Conservation (phyloP, 2,113 vertebrate genomes). For the Columba livia region DNA sequence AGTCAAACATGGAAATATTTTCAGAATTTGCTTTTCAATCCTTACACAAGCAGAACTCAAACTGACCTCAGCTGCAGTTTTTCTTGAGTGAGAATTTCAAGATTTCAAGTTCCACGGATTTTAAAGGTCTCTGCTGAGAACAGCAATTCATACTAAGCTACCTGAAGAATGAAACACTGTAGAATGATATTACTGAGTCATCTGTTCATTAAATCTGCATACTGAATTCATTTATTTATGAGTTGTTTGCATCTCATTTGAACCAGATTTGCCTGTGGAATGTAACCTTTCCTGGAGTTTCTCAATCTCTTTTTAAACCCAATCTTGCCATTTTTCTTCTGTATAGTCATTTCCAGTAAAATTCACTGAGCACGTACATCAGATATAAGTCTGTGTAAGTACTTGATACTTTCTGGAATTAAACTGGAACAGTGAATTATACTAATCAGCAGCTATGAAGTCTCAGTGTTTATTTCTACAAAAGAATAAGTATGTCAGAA, state of each 20-base stretch:
- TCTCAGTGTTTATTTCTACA: neutral
- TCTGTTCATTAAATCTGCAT: slow-evolving; percentile 4
- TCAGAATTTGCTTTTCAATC: neutral
- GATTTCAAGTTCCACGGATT: neutral
- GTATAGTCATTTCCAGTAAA: slow-evolving; percentile 11
- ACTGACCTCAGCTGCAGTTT: neutral
- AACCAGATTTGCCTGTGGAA: slow-evolving; percentile 7
- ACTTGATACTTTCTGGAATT: slow-evolving; percentile 6
- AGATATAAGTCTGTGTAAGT: neutral
- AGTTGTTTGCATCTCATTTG: neutral
- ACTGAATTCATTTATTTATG: neutral
- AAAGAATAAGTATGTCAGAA: neutral
- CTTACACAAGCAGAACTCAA: neutral
- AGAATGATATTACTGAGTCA: neutral
- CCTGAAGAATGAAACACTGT: slow-evolving; percentile 13
- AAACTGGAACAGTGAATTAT: neutral
- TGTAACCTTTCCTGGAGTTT: neutral
- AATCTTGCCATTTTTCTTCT: neutral
- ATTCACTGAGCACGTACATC: neutral
- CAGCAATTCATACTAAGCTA: neutral
- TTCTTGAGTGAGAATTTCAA: neutral
- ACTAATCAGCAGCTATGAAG: slow-evolving; percentile 15
- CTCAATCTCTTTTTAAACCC: neutral
- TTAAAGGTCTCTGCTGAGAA: neutral
- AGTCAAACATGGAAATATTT: neutral